Conservation (phyloP, 2,113 vertebrate genomes). For the Malurus cyaneus region DNA sequence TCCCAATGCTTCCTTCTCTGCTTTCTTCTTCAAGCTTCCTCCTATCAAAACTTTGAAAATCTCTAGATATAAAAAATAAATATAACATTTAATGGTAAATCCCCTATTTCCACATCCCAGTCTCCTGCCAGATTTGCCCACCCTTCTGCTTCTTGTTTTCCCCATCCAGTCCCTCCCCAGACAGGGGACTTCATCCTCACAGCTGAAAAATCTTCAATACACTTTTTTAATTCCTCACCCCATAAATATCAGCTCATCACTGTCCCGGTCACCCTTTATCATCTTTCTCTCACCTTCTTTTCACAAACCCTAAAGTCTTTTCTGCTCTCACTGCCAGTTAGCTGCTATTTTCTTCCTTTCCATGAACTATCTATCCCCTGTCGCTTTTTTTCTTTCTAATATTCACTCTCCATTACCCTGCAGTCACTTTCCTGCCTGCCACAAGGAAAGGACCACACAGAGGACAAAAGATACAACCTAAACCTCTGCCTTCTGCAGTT, state of each 20-base stretch:
- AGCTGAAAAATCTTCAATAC: background rate
- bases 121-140: background rate
- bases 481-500: background rate
- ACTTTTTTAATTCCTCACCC: background rate
- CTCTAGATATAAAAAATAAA: background rate
- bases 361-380: background rate
- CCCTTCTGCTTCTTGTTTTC: background rate
- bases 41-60: background rate
- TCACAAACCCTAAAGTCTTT: background rate
- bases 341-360: background rate
- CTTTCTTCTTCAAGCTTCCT: background rate
- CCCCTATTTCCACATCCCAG: background rate
- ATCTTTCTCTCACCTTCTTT: background rate
- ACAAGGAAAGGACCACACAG: background rate
- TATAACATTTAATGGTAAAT: background rate
- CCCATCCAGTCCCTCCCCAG: background rate
- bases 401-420: background rate
- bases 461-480: background rate
- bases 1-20: background rate
- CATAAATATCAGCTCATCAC: background rate
- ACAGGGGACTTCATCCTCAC: fast-evolving
- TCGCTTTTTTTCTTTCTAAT: background rate
- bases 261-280: background rate
- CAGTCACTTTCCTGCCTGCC: background rate
- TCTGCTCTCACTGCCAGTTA: background rate